Base-by-base conservation (phyloP, 2,888 invertebrate species). In the Cosmorhoe ocellata region DNA sequence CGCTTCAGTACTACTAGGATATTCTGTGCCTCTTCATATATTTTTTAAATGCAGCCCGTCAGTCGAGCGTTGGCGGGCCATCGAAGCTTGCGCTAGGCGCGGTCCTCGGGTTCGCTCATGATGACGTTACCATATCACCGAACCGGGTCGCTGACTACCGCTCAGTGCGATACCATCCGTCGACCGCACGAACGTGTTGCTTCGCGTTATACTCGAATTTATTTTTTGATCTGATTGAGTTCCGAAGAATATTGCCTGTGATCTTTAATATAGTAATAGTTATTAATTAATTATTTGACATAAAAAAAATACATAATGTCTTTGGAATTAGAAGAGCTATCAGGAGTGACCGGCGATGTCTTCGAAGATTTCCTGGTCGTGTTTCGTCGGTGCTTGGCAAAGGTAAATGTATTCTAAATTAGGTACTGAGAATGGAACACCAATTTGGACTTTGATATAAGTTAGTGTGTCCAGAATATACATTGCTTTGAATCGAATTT, bases 361-460 rank as follows among this genome's bases (percentile, higher is more conserved):
- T 91, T 95, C 81, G 94, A 94, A 76, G 95, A 95, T 81, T 94
- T 95, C 82, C 91, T 94, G 70, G 81, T 92, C 67, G 91, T 94
- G 72, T 93, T 94, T 75, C 93, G 93, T 63, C 92, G 94, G 68
- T 91, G 94, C 72, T 91, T 94, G 82, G 91, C 91, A 84, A 92
- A 93, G 94, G 94, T 94, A 93, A 90, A 80, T 84, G 81, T 66
- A 82, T 73, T 85, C 82, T 81, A 83, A 81, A 82, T 84, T 82
- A 67, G 79, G 73, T 41, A 22, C 74, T 76, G 14, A n/a, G 2
- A 74, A 69, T 70, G 1, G 28, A 30, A 9, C 39, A 47, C 28
- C 11, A 27, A 14, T 22, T 10, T 31, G 36, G 10, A 41, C 31
- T 37, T 37, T 37, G 36, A 45, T n/a, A 26, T 24, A 8, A 10